Base-by-base conservation (phyloP, 1,140 invertebrate species). In the Neodiprion lecontei region DNA sequence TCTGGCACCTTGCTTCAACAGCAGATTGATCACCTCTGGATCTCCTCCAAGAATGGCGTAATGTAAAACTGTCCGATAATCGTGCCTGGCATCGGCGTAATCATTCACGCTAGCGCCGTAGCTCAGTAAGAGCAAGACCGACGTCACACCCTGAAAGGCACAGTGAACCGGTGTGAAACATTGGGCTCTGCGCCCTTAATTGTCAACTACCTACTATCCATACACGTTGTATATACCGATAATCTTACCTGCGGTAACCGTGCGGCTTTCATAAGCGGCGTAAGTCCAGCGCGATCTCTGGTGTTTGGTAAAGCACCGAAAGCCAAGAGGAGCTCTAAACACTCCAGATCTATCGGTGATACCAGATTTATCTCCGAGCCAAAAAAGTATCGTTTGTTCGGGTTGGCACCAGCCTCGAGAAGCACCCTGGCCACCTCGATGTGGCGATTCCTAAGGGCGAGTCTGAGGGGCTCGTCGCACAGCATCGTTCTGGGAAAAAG, bases 291-390 rank as follows among this genome's bases (percentile, higher is more conserved):
- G 48, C 96, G 89, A 81, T 96, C 95, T 49, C 93, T 89, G n/a
- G 94, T 94, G 84, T 97, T 95, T 23, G 96, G 95, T 84, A 96
- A 91, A 8, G 96, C 96, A 10, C 96, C 96, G 81, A 96, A 95
- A 14, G 92, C 92, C 21, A 98, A 88, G 72, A 98, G 85, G 70
- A 97, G 87, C 83, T 96, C 93, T 84, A 97, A 86, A 80, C 94
- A 96, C 75, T 95, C 92, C 67, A 95, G 88, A 80, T 97, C 96
- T 79, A 90, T 85, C 14, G 89, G 92, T 47, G 92, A 94, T 3
- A 97, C 93, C 67, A 97, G 88, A 84, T 97, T 97, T 72, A 98
- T 96, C 88, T 97, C 96, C 0, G 95, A 92, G 3, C 96, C 96
- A 81, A 97, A 95, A 87, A 97, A 97, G 83, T 96, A 96, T 11